phyloP scores from a whole-genome alignment of 2,888 invertebrate species.

The Bombylius major region DNA sequence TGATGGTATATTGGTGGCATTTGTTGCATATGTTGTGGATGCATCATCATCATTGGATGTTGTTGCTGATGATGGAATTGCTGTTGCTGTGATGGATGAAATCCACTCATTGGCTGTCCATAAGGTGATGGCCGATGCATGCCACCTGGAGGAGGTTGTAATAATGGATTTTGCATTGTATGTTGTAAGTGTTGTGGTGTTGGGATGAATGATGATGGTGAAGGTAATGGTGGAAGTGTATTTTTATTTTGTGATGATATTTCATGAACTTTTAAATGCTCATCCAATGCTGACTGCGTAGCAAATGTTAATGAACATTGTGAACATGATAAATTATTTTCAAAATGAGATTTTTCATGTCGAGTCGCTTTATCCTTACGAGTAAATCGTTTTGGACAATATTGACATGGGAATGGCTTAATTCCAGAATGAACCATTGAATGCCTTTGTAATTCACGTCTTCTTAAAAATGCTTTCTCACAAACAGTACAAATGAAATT shows the following conservation, averaged over 20 bases:
- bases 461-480: constrained; percentile 52
- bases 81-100: too few species aligned
- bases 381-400: constrained; percentile 54
- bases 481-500: constrained; percentile 47
- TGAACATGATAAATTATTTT: constrained; percentile 47
- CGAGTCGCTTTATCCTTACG: constrained; percentile 55
- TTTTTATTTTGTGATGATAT: background rate
- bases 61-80: background rate
- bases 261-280: constrained; percentile 29
- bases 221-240: background rate
- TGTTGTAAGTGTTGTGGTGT: background rate
- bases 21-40: background rate
- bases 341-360: constrained; percentile 54
- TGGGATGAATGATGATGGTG: too few species aligned
- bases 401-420: constrained; percentile 53
- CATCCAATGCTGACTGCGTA: constrained; percentile 26
- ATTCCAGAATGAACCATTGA: constrained; percentile 52
- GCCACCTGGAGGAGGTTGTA: background rate
- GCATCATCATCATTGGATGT: background rate
- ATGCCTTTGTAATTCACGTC: constrained; percentile 58
- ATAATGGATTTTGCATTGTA: background rate
- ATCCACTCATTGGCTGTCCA: background rate
- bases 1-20: background rate
- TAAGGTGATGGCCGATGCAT: background rate
- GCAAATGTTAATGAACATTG: constrained; percentile 39